phyloP scores from a whole-genome alignment of 2,888 invertebrate genomes.

The Eucera pruinosa region DNA sequence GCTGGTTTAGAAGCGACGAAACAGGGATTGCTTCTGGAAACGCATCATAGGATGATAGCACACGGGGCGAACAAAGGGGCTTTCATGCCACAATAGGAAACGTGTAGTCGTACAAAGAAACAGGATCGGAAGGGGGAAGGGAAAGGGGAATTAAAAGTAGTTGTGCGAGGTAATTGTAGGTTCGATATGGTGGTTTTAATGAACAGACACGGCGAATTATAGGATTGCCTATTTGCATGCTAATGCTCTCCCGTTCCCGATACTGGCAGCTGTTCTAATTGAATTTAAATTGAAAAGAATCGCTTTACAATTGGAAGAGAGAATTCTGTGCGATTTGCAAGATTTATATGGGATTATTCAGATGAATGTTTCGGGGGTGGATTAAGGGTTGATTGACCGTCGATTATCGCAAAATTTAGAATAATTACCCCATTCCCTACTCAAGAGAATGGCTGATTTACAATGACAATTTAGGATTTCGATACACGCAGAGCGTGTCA shows the following conservation, averaged over 20 bases:
- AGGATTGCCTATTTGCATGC: slow-evolving; percentile 31
- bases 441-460: too few species aligned
- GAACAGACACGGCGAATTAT: slow-evolving; percentile 10
- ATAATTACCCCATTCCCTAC: too few species aligned
- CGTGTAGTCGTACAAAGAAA: not conserved
- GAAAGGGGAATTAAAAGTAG: not conserved
- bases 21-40: not conserved
- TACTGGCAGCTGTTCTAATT: slow-evolving; percentile 23
- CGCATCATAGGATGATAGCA: not conserved
- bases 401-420: too few species aligned
- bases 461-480: too few species aligned
- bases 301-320: not conserved
- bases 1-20: not conserved
- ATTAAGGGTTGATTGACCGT: too few species aligned
- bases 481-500: too few species aligned
- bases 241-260: not conserved
- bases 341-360: not conserved
- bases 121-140: not conserved
- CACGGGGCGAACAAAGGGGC: too few species aligned
- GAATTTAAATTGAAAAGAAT: slow-evolving; percentile 33
- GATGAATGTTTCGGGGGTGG: not conserved
- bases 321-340: not conserved
- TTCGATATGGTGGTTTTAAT: not conserved
- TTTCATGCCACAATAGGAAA: not conserved
- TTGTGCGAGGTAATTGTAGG: slow-evolving; percentile 10